Percentiles rank a stretch among this genome's conserved stretches.
Conservation (phyloP, 2,113 vertebrate genomes). For the Vicugna pacos region DNA sequence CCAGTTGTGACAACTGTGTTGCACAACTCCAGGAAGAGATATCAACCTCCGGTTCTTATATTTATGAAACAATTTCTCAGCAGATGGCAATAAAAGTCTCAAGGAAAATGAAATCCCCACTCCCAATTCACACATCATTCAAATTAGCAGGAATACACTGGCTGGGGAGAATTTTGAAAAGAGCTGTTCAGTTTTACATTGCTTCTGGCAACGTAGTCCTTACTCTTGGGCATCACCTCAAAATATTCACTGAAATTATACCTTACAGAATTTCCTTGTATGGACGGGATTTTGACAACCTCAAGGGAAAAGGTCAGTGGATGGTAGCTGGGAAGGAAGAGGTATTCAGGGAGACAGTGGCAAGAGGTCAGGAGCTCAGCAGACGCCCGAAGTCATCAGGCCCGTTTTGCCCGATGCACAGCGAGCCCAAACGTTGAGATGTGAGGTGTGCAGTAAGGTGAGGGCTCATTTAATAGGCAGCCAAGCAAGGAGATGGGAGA, state of each 20-base stretch:
- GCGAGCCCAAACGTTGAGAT: neutral
- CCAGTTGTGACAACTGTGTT: accelerated
- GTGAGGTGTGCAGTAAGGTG: neutral
- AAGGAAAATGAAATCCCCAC: neutral
- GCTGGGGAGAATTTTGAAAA: neutral
- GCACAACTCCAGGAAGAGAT: neutral
- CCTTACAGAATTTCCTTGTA: neutral
- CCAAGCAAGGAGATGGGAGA: neutral
- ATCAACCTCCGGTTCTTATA: neutral
- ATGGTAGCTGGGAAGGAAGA: neutral
- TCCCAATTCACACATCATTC: neutral
- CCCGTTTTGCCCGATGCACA: neutral
- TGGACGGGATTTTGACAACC: neutral
- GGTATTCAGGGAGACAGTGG: neutral
- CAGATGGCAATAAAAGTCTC: neutral
- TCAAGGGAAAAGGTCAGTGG: neutral
- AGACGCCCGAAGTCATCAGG: neutral
- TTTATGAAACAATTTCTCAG: neutral
- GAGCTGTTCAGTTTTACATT: neutral
- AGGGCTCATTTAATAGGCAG: neutral
- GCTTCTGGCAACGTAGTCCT: neutral
- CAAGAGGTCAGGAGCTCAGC: neutral
- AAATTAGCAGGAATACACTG: neutral
- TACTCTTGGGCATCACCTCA: neutral
- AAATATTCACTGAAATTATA: neutral